Evolutionary conservation across 1,140 invertebrate species (phyloP).

Genomic region (Caenorhabditis inopinata): DNA sequence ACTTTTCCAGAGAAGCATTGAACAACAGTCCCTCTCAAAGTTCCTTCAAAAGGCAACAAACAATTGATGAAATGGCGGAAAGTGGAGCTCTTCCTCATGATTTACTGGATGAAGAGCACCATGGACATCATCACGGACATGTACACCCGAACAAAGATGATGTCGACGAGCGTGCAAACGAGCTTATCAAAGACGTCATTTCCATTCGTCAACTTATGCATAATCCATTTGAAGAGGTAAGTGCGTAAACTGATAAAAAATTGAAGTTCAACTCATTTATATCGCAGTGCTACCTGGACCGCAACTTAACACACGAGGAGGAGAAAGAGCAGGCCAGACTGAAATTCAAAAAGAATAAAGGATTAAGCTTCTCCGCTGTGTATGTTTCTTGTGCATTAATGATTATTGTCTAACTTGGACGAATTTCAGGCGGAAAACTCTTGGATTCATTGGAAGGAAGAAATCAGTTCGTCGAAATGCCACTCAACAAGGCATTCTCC

Average conservation of each 20-base stretch:
- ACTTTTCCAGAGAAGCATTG: slow-evolving; percentile 43
- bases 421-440: neutral
- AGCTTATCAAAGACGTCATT: slow-evolving; percentile 49
- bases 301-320: slow-evolving; percentile 35
- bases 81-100: slow-evolving; percentile 52
- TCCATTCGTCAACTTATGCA: slow-evolving; percentile 45
- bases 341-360: slow-evolving; percentile 23
- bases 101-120: slow-evolving; percentile 50
- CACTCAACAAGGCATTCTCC: slow-evolving; percentile 33
- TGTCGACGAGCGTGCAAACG: slow-evolving; percentile 38
- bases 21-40: slow-evolving; percentile 36
- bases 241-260: neutral
- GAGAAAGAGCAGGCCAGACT: slow-evolving; percentile 35
- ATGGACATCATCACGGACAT: slow-evolving; percentile 29
- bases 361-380: neutral
- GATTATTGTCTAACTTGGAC: neutral
- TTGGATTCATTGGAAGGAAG: slow-evolving; percentile 14
- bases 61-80: slow-evolving; percentile 50
- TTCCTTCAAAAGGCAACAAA: slow-evolving; percentile 40
- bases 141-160: slow-evolving; percentile 4
- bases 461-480: neutral
- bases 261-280: neutral
- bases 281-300: slow-evolving; percentile 37
- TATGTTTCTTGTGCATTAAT: neutral
- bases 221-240: slow-evolving; percentile 37